phyloP scores from a whole-genome alignment of 2,113 vertebrate species.

The Steatornis caripensis region DNA sequence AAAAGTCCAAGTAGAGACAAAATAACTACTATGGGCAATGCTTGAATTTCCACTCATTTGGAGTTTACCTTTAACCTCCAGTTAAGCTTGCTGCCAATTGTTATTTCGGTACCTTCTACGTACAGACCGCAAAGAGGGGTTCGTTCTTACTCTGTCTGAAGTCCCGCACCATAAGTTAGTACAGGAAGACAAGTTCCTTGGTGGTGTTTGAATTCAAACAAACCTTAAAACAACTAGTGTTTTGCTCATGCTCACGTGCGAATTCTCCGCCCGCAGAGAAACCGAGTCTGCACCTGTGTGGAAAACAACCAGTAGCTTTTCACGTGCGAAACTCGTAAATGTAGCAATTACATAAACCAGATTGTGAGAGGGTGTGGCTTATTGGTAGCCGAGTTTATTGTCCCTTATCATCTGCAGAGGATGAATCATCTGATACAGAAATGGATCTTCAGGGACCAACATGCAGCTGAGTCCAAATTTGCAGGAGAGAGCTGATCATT shows the following conservation, averaged over 20 bases:
- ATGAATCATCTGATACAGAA: background rate
- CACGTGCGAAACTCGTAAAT: background rate
- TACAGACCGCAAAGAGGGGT: background rate
- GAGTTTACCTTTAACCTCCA: background rate
- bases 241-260: background rate
- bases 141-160: background rate
- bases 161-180: background rate
- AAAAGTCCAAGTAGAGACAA: background rate
- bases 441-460: background rate
- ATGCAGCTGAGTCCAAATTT: background rate
- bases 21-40: background rate
- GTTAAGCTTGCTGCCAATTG: background rate
- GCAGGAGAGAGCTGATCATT: background rate
- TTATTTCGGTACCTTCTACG: background rate
- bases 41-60: background rate
- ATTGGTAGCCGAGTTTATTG: background rate
- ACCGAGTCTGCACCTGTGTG: background rate
- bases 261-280: background rate
- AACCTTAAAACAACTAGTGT: background rate
- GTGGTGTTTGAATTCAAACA: background rate
- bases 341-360: background rate
- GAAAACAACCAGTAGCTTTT: background rate
- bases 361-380: background rate
- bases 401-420: background rate
- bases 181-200: background rate